These are phyloP conservation scores for Maniola hyperantus DNA, from an alignment of 2,888 invertebrate species.

Conservation along the genomic window DNA sequence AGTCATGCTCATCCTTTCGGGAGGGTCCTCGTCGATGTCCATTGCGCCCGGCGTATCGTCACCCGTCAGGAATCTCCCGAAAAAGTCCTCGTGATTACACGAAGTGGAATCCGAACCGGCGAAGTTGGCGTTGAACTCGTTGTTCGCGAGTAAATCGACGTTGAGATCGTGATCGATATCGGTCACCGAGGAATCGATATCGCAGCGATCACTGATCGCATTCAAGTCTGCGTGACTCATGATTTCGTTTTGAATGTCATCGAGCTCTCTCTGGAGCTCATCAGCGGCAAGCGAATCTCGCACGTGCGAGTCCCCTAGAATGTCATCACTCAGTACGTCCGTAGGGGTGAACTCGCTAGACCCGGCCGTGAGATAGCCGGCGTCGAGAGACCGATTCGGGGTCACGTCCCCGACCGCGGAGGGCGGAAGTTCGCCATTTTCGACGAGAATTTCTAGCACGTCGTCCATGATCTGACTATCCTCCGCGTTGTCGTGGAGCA, in stretches of 20 bases:
- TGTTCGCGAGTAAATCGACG: slow-evolving; percentile 47
- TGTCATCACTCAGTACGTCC: slow-evolving; percentile 64
- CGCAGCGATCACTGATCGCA: slow-evolving; percentile 51
- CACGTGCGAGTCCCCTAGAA: slow-evolving; percentile 58
- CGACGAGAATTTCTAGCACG: slow-evolving; percentile 95
- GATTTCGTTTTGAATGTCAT: slow-evolving; percentile 75
- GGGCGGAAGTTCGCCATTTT: slow-evolving; percentile 95
- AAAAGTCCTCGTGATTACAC: slow-evolving; percentile 68
- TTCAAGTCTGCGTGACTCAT: slow-evolving; percentile 70
- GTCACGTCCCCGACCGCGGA: slow-evolving; percentile 88
- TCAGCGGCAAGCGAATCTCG: slow-evolving; percentile 69
- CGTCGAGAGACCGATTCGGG: slow-evolving; percentile 71
- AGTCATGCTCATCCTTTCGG: slow-evolving; percentile 67
- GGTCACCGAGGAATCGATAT: slow-evolving; percentile 48
- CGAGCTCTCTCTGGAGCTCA: slow-evolving; percentile 69
- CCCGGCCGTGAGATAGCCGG: slow-evolving; percentile 50
- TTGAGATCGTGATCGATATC: slow-evolving; percentile 60
- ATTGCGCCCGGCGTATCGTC: slow-evolving; percentile 47
- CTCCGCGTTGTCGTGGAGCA: slow-evolving; percentile 60
- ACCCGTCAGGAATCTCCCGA: slow-evolving; percentile 64
- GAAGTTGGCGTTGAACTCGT: slow-evolving; percentile 62
- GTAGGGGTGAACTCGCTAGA: slow-evolving; percentile 59
- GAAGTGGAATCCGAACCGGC: slow-evolving; percentile 58
- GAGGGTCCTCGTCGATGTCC: slow-evolving; percentile 54
- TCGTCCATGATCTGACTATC: slow-evolving; percentile 93